These are phyloP conservation scores for Manis javanica DNA, from an alignment of 2,797 vertebrate genomes.

Conservation along the genomic window DNA sequence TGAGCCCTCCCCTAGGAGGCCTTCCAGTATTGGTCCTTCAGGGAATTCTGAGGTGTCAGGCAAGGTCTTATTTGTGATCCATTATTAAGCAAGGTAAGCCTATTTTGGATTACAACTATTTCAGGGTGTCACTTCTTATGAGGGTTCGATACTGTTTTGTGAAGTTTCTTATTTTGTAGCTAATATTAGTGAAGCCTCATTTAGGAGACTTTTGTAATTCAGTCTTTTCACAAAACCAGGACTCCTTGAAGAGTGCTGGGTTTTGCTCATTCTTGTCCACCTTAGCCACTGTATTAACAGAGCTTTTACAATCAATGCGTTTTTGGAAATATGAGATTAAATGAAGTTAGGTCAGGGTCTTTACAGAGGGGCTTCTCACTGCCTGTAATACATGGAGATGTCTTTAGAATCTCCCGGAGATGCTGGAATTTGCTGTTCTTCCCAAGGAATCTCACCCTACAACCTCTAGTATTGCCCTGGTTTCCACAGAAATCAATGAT, in stretches of 20 bases:
- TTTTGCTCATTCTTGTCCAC: neutral
- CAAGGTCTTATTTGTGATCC: neutral
- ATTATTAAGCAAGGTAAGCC: neutral
- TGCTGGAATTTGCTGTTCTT: neutral
- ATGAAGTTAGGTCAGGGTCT: neutral
- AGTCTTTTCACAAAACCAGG: neutral
- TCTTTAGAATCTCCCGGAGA: neutral
- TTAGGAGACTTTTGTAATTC: neutral
- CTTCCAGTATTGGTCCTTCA: neutral
- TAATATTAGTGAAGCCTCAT: neutral
- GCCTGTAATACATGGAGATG: neutral
- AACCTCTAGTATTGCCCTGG: rapidly evolving
- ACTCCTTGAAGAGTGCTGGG: neutral
- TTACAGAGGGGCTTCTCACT: neutral
- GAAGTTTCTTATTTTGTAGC: neutral
- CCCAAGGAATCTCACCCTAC: neutral
- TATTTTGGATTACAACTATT: neutral
- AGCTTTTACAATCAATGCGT: neutral
- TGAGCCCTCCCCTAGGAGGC: neutral
- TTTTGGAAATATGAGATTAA: conserved; percentile 6
- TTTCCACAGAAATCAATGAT: neutral
- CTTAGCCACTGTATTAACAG: neutral
- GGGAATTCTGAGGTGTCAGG: neutral
- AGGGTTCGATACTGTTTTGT: neutral
- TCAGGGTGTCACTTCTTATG: neutral